Base-by-base conservation (phyloP, 2,113 vertebrate species). In the Brachyhypopomus occidentalis region DNA sequence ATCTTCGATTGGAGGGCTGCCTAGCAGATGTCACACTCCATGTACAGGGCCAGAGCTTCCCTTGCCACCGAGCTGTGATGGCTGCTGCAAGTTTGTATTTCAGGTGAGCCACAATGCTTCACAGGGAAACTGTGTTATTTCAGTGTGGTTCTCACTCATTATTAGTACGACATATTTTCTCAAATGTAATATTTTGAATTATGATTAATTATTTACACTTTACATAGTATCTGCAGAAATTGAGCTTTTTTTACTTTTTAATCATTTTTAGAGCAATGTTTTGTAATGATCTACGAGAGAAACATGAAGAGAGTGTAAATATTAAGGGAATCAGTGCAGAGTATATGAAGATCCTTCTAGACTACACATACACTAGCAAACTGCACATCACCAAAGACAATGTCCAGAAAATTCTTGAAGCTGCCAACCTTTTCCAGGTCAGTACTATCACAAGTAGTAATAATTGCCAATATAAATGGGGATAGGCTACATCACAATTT, bases 51-150 rank as follows among this genome's bases (percentile, higher is more conserved):
- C 93, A 93, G 36, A 93, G 94, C 88, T 98, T 98, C 83, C 93
- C 93, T 77, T 98, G 98, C 79, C 98, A 99, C 84, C 93, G 97
- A 69, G 95, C 96, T 70, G 93, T 98, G 64, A 95, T 99, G 1
- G 98, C 98, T 0, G 96, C 98, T 0, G 96, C 97, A 83, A 99
- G 97, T 90, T 95, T 97, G 84, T 99, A 99, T 85, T 99, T 98
- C 94, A 98, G 97, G 98, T 98, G 69, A 85, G 82, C 17, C 11
- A 8, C 7, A 4, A 55, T 11, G 0, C n/a, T 73, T 63, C 60
- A 59, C n/a, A 7, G 5, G 2, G 22, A 12, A 25, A 3, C 16
- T 7, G 38, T 76, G 11, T 22, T 17, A 14, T 38, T 63, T n/a
- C 12, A 66, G 25, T 64, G 2, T 30, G 12, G 12, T 27, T 12